Evolutionary conservation across 2,797 vertebrate species (phyloP), one percentile per base, ranked within the genome.

Genomic region (Denticeps clupeoides): DNA sequence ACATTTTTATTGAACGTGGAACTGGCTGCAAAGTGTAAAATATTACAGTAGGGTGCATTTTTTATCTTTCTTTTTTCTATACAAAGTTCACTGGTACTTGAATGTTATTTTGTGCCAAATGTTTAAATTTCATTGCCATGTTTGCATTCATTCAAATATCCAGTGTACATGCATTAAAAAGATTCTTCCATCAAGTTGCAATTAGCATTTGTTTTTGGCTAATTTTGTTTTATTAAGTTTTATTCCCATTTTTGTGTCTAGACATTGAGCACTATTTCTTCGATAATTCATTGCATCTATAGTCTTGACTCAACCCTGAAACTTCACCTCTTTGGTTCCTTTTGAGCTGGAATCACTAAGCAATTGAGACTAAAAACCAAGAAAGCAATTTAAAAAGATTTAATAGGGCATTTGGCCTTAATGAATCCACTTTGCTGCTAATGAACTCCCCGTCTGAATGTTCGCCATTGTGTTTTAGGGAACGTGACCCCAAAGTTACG

Each of bases 151-250:
- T 47, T 45, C 55, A 57, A 73, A 69, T 70, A 63, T 61, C 51
- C 37, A 60, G 60, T 69, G 65, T 73, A 69, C 74, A 73, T 75
- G 68, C 70, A 84, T 80, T 80, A 81, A 81, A 84, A 63, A 24
- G 42, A 31, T 7, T 21, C 8, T 21, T 35, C 45, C 41, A 31
- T 31, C 51, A 26, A 32, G n/a, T n/a, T n/a, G n/a, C n/a, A n/a
- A n/a, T n/a, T n/a, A n/a, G n/a, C n/a, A n/a, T 31, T 24, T 22
- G 13, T 43, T 4, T 28, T 9, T 45, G 11, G n/a, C n/a, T n/a
- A 49, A 0, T 7, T 28, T 15, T 49, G 12, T 12, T 3, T 18
- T 38, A 31, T 10, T 35, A 4, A 5, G 13, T 41, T 5, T 24
- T 31, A 29, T 45, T 7, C 45, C 4, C 16, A 16, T n/a, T n/a